Percentiles rank a stretch among this genome's conserved stretches.
Conservation (phyloP, 2,113 vertebrate species). For the Ranitomeya variabilis region DNA sequence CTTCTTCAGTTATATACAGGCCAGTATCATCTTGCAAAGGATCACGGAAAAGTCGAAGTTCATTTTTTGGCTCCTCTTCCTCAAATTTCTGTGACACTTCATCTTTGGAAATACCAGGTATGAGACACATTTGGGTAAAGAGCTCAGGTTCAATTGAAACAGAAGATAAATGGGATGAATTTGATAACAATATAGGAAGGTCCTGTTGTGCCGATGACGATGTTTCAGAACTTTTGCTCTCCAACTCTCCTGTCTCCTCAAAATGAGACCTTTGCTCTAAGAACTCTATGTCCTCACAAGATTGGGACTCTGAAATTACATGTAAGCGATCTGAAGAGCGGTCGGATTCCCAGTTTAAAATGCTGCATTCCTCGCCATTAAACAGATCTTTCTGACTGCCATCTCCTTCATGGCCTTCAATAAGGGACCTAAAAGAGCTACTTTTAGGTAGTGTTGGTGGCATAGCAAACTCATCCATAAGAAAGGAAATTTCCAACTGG, state of each 20-base stretch:
- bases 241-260: slow-evolving; percentile 67
- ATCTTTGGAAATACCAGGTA: slow-evolving; percentile 60
- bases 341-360: slow-evolving; percentile 69
- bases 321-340: slow-evolving; percentile 64
- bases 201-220: slow-evolving; percentile 64
- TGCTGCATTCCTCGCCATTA: slow-evolving; percentile 64
- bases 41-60: slow-evolving; percentile 85
- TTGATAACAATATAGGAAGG: slow-evolving; percentile 50
- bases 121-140: slow-evolving; percentile 76
- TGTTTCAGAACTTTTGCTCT: slow-evolving; percentile 44
- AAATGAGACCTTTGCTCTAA: slow-evolving; percentile 65
- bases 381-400: slow-evolving; percentile 64
- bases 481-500: slow-evolving; percentile 97
- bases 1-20: slow-evolving; percentile 86
- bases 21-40: slow-evolving; percentile 95
- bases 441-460: slow-evolving; percentile 85
- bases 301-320: slow-evolving; percentile 65
- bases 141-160: slow-evolving; percentile 66
- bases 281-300: slow-evolving; percentile 65
- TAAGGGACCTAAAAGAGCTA: slow-evolving; percentile 83
- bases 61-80: slow-evolving; percentile 71
- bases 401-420: slow-evolving; percentile 74
- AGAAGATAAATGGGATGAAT: slow-evolving; percentile 61
- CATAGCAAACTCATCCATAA: slow-evolving; percentile 99
- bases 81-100: slow-evolving; percentile 60